These are phyloP conservation scores for Sarcophaga caerulescens DNA, from an alignment of 2,888 invertebrate genomes.

Conservation along the genomic window DNA sequence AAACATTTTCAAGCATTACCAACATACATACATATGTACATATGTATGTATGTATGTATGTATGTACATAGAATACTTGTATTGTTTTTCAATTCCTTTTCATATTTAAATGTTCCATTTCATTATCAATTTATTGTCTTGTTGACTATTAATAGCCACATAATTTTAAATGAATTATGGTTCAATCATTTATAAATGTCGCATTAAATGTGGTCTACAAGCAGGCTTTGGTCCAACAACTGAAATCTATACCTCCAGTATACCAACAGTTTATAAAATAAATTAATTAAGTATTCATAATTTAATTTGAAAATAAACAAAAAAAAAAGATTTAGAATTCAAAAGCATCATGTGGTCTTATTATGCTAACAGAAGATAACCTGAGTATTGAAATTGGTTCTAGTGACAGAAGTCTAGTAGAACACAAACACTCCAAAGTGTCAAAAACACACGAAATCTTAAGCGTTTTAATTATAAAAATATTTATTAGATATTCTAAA, in stretches of 20 bases:
- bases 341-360: background rate
- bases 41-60: no score
- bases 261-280: background rate
- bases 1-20: no score
- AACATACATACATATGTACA: no score
- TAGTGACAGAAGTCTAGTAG: no score
- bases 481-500: no score
- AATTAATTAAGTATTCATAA: slow-evolving; percentile 22
- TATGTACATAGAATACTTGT: no score
- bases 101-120: slow-evolving; percentile 6
- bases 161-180: slow-evolving; percentile 40
- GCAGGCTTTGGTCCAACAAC: background rate
- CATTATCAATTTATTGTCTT: slow-evolving; percentile 30
- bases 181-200: slow-evolving; percentile 15
- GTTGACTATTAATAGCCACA: slow-evolving; percentile 3
- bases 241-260: background rate
- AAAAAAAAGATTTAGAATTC: background rate
- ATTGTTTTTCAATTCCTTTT: background rate
- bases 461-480: no score
- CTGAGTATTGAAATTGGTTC: no score
- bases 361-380: background rate
- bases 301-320: background rate
- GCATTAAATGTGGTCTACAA: background rate
- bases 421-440: no score
- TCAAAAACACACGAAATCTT: no score